phyloP scores from a whole-genome alignment of 1,140 invertebrate genomes.

The Apocrypta bakeri region DNA sequence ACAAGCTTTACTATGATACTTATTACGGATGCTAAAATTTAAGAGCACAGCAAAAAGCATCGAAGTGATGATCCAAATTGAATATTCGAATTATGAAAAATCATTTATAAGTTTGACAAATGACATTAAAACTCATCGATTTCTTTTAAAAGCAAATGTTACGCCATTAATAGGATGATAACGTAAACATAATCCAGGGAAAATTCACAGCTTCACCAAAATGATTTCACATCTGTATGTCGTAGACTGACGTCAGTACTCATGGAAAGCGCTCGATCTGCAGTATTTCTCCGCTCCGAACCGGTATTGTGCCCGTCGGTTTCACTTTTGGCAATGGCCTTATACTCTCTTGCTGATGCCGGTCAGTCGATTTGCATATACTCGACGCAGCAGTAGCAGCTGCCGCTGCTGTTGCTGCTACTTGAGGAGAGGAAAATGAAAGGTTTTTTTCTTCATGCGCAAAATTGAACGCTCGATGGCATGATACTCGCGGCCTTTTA shows the following conservation, averaged over 20 bases:
- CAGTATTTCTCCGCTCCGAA: slow-evolving; percentile 49
- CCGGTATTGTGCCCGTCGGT: slow-evolving; percentile 54
- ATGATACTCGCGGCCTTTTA: background rate
- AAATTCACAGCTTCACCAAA: background rate
- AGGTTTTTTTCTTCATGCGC: slow-evolving; percentile 1
- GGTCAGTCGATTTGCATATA: slow-evolving; percentile 23
- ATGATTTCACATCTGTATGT: slow-evolving; percentile 34
- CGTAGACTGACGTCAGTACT: slow-evolving; percentile 17
- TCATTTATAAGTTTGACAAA: no score
- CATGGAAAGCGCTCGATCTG: slow-evolving; percentile 20
- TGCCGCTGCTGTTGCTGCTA: no score
- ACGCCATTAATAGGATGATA: no score
- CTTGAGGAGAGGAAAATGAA: slow-evolving; percentile 6
- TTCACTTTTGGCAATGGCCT: slow-evolving; percentile 76
- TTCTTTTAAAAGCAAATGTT: no score
- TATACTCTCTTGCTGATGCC: slow-evolving; percentile 35
- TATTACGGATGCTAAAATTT: no score
- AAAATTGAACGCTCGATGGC: background rate
- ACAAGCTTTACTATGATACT: no score
- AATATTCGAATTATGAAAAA: background rate
- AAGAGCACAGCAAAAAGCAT: no score
- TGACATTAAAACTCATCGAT: no score
- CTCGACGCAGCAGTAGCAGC: background rate
- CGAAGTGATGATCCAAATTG: background rate
- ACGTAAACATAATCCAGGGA: background rate